Base-by-base conservation (phyloP, 2,113 vertebrate genomes). In the Sus scrofa region DNA sequence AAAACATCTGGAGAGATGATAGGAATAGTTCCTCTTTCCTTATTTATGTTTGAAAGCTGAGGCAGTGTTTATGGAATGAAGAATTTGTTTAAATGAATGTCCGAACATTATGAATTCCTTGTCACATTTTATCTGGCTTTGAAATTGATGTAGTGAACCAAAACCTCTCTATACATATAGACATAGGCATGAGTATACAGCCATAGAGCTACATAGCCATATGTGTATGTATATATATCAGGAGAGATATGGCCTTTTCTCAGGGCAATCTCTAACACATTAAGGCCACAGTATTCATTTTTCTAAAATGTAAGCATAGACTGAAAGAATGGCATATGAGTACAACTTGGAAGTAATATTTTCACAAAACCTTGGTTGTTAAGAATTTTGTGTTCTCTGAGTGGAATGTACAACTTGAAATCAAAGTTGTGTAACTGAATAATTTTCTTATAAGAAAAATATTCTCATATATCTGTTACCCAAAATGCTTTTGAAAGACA, bases 1-100 rank as follows among this genome's bases (percentile, higher is more conserved):
- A 98, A 98, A 98, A 98, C 98, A 99, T 98, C 98, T 99, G 99
- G 98, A 98, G 97, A 97, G 95, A 97, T 96, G 87, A 97, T 98
- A 97, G 98, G 98, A 98, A 97, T 96, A 98, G 98, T 98, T 98
- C 98, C 98, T 98, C 98, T 98, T 98, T 98, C 97, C 95, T 97
- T 98, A 98, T 98, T 98, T 98, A 98, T 96, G 97, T 98, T 98
- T 98, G 91, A 98, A 98, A 98, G 96, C 98, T 98, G 97, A 98
- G 98, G 96, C 95, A 95, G 91, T 98, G 98, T 99, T 99, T 98
- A 98, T 98, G 97, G 95, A 98, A 98, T 92, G 86, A 98, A 98
- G 98, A 97, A 98, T 98, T 98, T 98, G 98, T 98, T 98, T 99
- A 98, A 98, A 98, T 89, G 91, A 98, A 96, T 96, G 98, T 98